Evolutionary conservation across 2,113 vertebrate species (phyloP), one percentile per base, ranked within the genome.

Genomic region (Psophia crepitans): DNA sequence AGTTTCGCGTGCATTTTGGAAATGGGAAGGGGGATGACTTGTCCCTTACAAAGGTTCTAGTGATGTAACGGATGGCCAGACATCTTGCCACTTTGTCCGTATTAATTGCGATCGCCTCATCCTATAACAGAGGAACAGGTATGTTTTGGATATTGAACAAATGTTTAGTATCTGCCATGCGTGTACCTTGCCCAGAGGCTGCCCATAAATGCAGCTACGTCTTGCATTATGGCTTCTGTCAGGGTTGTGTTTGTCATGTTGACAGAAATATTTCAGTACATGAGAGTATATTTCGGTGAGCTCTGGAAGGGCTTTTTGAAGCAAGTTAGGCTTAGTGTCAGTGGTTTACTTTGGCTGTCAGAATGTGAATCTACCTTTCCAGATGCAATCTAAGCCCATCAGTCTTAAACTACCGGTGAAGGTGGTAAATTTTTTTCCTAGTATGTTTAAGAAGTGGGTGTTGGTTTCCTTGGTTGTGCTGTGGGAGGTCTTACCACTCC

Each of bases 401-500:
- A 58, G 51, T 70, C 41, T 78, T 58, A 49, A 90, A 32, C 24
- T 74, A 30, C 41, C 17, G 11, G 35, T 69, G 75, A 48, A 80
- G 41, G 41, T 57, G 66, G 41, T 83, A 35, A 35, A 48, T 61
- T 85, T 61, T 88, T 88, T 17, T 56, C 8, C 53, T 53, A 7
- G 35, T 51, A 14, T 68, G 9, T 86, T n/a, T 54, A 19, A 71
- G 58, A 56, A 66, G 41, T 58, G 54, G 44, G 54, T 66, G 41
- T 46, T 92, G 61, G 37, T 95, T 95, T 92, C 64, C 37, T 90
- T 93, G 71, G 32, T 63, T 84, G 51, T 96, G n/a, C 69, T 87
- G 86, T 92, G 73, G 83, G 91, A 96, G 68, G 84, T 93, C n/a
- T n/a, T n/a, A n/a, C n/a, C n/a, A n/a, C n/a, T n/a, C n/a, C n/a